Percentiles rank a stretch among this genome's conserved stretches.
Evolutionary conservation across 1,140 invertebrate genomes (phyloP).

Genomic region (Drosophila serrata): DNA sequence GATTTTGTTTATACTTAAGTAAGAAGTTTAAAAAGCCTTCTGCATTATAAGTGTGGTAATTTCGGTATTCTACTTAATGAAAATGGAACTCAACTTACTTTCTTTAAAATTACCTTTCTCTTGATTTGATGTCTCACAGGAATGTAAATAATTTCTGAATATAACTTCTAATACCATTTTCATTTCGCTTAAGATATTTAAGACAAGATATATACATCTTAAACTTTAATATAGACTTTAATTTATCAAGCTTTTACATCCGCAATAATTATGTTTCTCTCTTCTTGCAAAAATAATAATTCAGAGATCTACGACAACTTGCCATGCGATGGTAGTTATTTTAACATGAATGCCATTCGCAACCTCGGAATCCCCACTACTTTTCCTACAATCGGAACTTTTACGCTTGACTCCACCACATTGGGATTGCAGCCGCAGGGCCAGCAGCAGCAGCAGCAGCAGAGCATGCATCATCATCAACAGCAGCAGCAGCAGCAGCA

Average conservation of each 20-base stretch:
- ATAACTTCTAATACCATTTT: not conserved
- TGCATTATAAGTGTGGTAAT: not conserved
- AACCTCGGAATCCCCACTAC: constrained; percentile 81
- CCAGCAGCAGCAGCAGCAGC: constrained; percentile 46
- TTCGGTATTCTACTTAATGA: too few relatives aligned
- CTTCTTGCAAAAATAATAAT: constrained; percentile 1
- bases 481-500: constrained; percentile 51
- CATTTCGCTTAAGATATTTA: not conserved
- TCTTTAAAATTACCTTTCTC: not conserved
- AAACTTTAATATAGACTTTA: not conserved
- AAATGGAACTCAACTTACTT: too few relatives aligned
- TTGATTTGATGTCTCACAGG: not conserved
- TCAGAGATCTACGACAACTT: constrained; percentile 83
- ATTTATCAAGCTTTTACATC: not conserved
- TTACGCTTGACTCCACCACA: constrained; percentile 80
- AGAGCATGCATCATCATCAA: constrained; percentile 59
- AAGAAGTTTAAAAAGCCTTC: not conserved
- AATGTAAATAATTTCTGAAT: not conserved
- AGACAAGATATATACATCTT: too few relatives aligned
- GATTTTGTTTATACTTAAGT: too few relatives aligned
- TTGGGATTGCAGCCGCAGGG: constrained; percentile 67
- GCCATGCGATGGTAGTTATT: constrained; percentile 73
- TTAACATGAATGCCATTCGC: constrained; percentile 84
- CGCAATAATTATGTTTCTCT: not conserved
- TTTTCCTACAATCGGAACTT: constrained; percentile 83